Evolutionary conservation across 2,797 vertebrate genomes (phyloP), one percentile per base, ranked within the genome.

Genomic region (Trachurus trachurus): DNA sequence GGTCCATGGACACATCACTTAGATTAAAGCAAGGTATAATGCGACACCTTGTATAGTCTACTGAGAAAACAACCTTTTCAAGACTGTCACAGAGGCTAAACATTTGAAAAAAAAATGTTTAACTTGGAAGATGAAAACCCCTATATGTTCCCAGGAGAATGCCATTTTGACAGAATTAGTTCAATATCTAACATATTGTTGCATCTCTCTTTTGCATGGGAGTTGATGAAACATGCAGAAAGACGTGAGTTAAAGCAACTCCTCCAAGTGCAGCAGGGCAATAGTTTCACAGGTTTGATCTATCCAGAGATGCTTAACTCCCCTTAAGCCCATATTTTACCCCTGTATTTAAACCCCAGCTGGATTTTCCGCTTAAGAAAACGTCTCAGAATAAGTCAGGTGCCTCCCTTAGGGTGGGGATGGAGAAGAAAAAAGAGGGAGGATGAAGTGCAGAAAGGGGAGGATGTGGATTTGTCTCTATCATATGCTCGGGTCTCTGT

Each of bases 131-230:
- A 90, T 84, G 53, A 91, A 88, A 37, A 37, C 1, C 6, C 59
- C 64, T 79, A 82, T 85, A 87, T 34, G 75, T 76, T 82, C 88
- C 62, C 49, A 21, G 50, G 87, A 85, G 89, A 82, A 62, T 17
- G 78, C 64, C 78, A 70, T 78, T 87, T 84, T 93, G 93, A 93
- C 93, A 91, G 90, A 92, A 91, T 90, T 88, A 92, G 93, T 84
- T 90, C 85, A 88, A 87, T 90, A 76, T 83, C 86, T 54, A 83
- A 83, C 72, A 85, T 87, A 86, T 75, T 83, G 73, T 87, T 86
- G 87, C 80, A 66, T 87, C 58, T 72, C 70, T 82, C 87, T 66
- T 79, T 73, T 66, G 21, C 68, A 78, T 66, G 47, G 68, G 80
- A 89, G 89, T 92, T 91, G 92, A 93, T 87, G 90, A 92, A 90